A percentile compares a stretch with the other conserved stretches of the same genome.
Evolutionary conservation across 2,888 invertebrate genomes (phyloP).

Genomic region (Dermolepida albohirtum): DNA sequence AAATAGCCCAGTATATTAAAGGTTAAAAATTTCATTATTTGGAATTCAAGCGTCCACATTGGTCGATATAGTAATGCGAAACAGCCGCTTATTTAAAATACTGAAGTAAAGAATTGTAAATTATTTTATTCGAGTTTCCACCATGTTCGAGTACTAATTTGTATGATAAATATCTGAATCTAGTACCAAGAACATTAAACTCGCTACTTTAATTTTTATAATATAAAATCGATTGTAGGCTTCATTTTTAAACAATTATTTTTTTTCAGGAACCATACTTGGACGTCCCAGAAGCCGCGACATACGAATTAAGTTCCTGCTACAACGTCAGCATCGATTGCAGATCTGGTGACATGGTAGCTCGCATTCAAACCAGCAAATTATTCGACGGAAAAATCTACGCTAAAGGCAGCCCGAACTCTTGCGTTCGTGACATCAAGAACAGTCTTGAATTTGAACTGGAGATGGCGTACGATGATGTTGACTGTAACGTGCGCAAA

Average conservation of each 20-base stretch:
- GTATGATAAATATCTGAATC: no score
- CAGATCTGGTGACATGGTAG: conserved; percentile 92
- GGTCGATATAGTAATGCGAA: no score
- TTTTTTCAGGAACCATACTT: conserved; percentile 82
- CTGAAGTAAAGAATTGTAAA: no score
- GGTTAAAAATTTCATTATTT: no score
- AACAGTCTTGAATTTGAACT: conserved; percentile 91
- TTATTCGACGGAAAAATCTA: conserved; percentile 95
- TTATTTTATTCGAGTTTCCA: no score
- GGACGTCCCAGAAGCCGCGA: conserved; percentile 90
- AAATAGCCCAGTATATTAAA: no score
- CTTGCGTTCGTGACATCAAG: conserved; percentile 90
- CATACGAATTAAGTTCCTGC: conserved; percentile 92
- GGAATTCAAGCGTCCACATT: no score
- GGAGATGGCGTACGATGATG: conserved; percentile 91
- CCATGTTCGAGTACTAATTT: no score
- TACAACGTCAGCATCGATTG: conserved; percentile 96
- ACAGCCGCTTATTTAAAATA: no score
- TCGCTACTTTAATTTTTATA: no score
- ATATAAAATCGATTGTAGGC: no score
- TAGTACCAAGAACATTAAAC: no score
- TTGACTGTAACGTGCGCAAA: conserved; percentile 93
- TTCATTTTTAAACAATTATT: background rate
- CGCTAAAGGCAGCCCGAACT: conserved; percentile 93
- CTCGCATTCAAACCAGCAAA: conserved; percentile 90